Base-by-base conservation (phyloP, 2,888 invertebrate genomes). In the Stramonita haemastoma region DNA sequence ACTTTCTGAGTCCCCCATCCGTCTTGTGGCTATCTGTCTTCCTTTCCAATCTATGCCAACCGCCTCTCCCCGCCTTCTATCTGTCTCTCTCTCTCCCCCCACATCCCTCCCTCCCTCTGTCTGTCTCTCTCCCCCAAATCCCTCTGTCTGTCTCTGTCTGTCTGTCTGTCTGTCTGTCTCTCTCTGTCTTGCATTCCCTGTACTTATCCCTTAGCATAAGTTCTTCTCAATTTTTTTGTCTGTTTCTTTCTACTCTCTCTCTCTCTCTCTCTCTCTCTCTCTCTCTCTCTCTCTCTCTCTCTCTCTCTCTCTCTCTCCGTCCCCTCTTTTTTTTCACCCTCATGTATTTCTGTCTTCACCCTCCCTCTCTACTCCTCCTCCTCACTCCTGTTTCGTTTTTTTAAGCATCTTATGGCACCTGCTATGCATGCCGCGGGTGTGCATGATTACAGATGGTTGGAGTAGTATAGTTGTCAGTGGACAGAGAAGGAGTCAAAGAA, bases 191-290 rank as follows among this genome's bases (percentile, higher is more conserved):
- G n/a, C n/a, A n/a, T n/a, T n/a, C n/a, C n/a, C n/a, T n/a, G n/a
- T n/a, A n/a, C n/a, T n/a, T n/a, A n/a, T n/a, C n/a, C n/a, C n/a
- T n/a, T n/a, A n/a, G n/a, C n/a, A n/a, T n/a, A n/a, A n/a, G n/a
- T 17, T 60, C 17, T 60, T 15, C 60, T 17, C 60, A 60, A 19
- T 60, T 11, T 60, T 17, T 60, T 17, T 66, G 46, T 46, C 46
- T 46, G 4, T 46, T 17, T 79, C 32, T 79, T 32, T 79, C 32
- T 26, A 17, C 77, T 32, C 19, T 29, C 32, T 79, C 77, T 34
- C 77, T 79, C 32, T 34, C 6, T 15, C 77, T 34, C 77, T 79
- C 77, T 79, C 36, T 83, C 81, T 83, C 81, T 46, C 81, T 83
- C 81, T 46, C 81, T 46, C 46, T 0, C 46, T 26, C 81, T 26